These are phyloP conservation scores for Forbesichthys agassizii DNA, from an alignment of 2,113 vertebrate genomes.

Conservation along the genomic window DNA sequence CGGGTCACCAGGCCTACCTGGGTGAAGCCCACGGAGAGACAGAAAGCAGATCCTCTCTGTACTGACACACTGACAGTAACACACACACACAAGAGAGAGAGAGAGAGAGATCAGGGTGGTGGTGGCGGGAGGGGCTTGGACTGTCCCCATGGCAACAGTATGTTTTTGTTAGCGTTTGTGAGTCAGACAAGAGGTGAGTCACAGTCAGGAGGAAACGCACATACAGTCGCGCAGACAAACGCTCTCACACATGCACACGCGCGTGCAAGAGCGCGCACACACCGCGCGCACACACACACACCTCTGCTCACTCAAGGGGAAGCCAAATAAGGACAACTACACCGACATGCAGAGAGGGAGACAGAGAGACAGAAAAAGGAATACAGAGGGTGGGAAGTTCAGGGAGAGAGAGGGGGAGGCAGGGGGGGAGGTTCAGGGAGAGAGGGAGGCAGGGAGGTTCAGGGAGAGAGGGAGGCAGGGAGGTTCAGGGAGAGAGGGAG, in stretches of 20 bases:
- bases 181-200: conserved; percentile 81
- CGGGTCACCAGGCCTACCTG: conserved; percentile 54
- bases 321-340: conserved; percentile 82
- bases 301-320: conserved; percentile 52
- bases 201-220: conserved; percentile 81
- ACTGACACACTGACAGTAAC: not conserved
- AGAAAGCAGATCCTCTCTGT: conserved; percentile 39
- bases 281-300: not conserved
- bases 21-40: conserved; percentile 54
- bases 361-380: conserved; percentile 38
- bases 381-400: not conserved
- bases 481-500: not conserved
- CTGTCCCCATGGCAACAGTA: conserved; percentile 69
- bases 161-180: conserved; percentile 81
- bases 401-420: not conserved
- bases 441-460: not conserved
- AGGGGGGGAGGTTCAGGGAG: not conserved
- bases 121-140: conserved; percentile 4
- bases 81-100: not conserved
- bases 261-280: not conserved
- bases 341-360: conserved; percentile 41
- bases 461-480: not conserved
- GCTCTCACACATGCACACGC: conserved; percentile 51
- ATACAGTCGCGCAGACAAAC: conserved; percentile 23
- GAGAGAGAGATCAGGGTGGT: not conserved